Base-by-base conservation (phyloP, 1,140 invertebrate species). In the Aleiodes sp. region DNA sequence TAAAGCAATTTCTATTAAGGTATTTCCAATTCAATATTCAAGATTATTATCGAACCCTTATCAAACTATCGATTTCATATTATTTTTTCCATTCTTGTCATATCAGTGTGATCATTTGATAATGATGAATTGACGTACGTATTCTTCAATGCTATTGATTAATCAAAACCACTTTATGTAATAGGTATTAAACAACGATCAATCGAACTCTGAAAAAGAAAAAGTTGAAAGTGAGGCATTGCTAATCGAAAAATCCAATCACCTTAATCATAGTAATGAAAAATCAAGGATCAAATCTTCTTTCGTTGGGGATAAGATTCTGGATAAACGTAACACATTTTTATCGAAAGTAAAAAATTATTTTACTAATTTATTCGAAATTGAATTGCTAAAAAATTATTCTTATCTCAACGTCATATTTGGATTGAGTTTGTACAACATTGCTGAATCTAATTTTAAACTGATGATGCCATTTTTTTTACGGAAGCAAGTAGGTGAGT, bases 401-500 rank as follows among this genome's bases (percentile, higher is more conserved):
- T 89, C 89, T 16, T 93, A 91, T 77, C 86, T 93, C 67, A 92
- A 92, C 79, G 87, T 93, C 66, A 84, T 92, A 56, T 88, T 92
- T 56, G 91, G 91, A 1, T 82, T 92, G 14, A 92, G 91, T 33
- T 86, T 92, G 6, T 92, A 91, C 83, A 92, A 92, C 80, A 91
- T 91, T 16, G 90, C 91, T 9, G 92, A 93, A 74, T 87, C 92
- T 70, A 92, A 93, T 76, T 93, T 92, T 77, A 91, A 92, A 80
- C 89, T 92, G 87, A 89, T 93, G 56, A 91, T 90, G 35, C 91
- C 92, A 10, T 93, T 93, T 78, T 93, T 93, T 76, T 89, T 93
- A 64, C 85, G 86, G 57, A 19, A 68, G 28, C 88, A 87, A 75
- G 83, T 92, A 69, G 91, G 91, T 68, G 91, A 91, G 73, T 31